phyloP scores from a whole-genome alignment of 2,888 invertebrate genomes.

The Steinernema carpocapsae region DNA sequence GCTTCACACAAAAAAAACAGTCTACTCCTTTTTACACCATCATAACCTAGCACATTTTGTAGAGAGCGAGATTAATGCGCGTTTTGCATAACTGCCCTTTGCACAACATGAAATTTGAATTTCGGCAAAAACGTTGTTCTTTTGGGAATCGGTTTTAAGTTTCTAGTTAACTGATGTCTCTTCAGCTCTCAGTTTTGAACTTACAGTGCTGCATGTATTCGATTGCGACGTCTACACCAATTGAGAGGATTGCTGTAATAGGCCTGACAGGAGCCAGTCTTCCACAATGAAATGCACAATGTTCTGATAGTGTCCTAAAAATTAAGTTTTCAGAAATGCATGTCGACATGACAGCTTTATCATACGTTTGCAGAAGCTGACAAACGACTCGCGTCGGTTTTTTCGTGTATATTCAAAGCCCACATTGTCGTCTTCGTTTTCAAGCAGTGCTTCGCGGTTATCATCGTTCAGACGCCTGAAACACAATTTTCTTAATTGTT shows the following conservation, averaged over 20 bases:
- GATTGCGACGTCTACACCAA: constrained; percentile 63
- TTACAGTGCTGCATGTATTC: constrained; percentile 67
- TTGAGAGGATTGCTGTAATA: constrained; percentile 70
- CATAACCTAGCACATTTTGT: too few species aligned
- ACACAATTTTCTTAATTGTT: not conserved
- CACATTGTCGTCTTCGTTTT: constrained; percentile 12
- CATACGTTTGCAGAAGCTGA: constrained; percentile 28
- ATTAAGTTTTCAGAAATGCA: not conserved
- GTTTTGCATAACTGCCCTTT: too few species aligned
- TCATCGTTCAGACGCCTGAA: constrained; percentile 30
- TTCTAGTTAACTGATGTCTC: too few species aligned
- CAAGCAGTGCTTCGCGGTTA: constrained; percentile 23
- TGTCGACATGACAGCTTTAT: constrained; percentile 10
- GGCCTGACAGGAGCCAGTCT: constrained; percentile 71
- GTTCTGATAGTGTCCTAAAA: constrained; percentile 61
- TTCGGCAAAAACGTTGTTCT: too few species aligned
- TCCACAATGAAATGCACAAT: constrained; percentile 69
- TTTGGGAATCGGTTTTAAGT: too few species aligned
- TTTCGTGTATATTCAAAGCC: constrained; percentile 25
- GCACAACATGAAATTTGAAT: too few species aligned
- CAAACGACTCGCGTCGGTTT: constrained; percentile 24
- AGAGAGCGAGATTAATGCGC: too few species aligned
- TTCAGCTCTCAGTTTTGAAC: constrained; percentile 32
- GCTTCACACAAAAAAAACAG: too few species aligned
- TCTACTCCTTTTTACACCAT: too few species aligned